Conservation (phyloP, 2,113 vertebrate species). For the Mobula hypostoma region DNA sequence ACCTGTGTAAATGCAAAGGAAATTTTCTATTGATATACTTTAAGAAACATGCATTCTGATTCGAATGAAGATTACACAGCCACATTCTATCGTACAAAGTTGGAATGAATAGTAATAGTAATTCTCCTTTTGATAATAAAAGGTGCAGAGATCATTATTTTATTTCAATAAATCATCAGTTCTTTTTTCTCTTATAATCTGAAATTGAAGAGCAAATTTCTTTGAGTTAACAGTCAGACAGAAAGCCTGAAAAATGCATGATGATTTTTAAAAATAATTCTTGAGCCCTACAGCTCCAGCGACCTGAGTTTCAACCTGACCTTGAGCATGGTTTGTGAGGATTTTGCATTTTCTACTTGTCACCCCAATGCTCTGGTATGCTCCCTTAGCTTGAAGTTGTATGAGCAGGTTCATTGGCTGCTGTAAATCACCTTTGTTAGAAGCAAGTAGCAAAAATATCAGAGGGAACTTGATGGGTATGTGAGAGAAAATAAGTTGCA, state of each 20-base stretch:
- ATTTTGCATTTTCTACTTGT: too few species aligned
- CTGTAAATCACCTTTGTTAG: too few species aligned
- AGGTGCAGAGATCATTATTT: not conserved
- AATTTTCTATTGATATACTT: not conserved
- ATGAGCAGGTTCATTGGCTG: too few species aligned
- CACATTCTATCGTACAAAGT: not conserved
- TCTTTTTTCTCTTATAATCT: not conserved
- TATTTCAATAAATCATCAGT: not conserved
- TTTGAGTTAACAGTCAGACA: not conserved
- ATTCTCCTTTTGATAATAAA: not conserved
- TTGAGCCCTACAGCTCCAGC: not conserved
- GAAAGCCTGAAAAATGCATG: not conserved
- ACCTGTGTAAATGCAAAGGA: not conserved
- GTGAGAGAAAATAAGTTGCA: too few species aligned
- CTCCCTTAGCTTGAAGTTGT: too few species aligned
- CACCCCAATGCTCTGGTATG: too few species aligned
- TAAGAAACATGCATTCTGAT: not conserved
- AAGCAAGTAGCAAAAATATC: too few species aligned
- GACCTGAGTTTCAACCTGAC: too few species aligned
- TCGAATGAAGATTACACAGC: not conserved
- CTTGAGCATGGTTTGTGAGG: too few species aligned
- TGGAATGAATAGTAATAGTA: not conserved
- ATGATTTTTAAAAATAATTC: not conserved
- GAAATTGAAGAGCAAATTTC: not conserved
- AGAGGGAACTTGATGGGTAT: too few species aligned